Evolutionary conservation across 2,113 vertebrate genomes (phyloP).

Genomic region (Archilochus colubris): DNA sequence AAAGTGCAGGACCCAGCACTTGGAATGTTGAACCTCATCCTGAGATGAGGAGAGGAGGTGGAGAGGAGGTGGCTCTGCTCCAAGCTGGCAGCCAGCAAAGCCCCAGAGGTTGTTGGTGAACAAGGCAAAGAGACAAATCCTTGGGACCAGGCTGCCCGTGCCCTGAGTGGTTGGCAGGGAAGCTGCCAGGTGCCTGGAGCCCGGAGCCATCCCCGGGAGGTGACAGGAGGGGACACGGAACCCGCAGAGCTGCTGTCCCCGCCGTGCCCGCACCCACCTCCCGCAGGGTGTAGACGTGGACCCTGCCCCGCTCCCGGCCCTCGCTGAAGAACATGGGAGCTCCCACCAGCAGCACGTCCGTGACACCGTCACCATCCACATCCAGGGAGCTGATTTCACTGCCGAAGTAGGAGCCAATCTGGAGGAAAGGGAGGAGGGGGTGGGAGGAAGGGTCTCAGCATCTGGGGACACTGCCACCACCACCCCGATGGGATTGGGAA

Average conservation of each 20-base stretch:
- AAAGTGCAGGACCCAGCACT: too few relatives aligned
- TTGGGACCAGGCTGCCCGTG: rapidly evolving
- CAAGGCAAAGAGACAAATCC: background rate
- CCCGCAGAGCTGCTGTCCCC: rapidly evolving
- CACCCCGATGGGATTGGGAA: too few relatives aligned
- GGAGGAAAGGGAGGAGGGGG: background rate
- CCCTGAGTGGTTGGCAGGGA: background rate
- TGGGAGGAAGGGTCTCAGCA: rapidly evolving
- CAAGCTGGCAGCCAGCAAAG: background rate
- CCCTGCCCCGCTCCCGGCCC: constrained; percentile 89
- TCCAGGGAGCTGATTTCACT: constrained; percentile 92
- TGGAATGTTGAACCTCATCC: too few relatives aligned
- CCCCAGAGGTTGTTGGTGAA: background rate
- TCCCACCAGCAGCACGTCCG: constrained; percentile 89
- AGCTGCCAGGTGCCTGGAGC: rapidly evolving
- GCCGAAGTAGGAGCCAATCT: constrained; percentile 97
- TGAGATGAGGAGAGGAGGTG: background rate
- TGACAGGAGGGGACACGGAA: background rate
- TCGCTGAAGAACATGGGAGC: constrained; percentile 97
- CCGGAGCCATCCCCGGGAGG: background rate
- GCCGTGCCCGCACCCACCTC: constrained; percentile 56
- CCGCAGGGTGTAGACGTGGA: constrained; percentile 86
- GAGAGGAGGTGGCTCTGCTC: rapidly evolving
- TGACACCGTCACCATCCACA: constrained; percentile 83
- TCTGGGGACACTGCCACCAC: background rate